phyloP scores from a whole-genome alignment of 1,140 invertebrate genomes.

The Orchestia grillus region DNA sequence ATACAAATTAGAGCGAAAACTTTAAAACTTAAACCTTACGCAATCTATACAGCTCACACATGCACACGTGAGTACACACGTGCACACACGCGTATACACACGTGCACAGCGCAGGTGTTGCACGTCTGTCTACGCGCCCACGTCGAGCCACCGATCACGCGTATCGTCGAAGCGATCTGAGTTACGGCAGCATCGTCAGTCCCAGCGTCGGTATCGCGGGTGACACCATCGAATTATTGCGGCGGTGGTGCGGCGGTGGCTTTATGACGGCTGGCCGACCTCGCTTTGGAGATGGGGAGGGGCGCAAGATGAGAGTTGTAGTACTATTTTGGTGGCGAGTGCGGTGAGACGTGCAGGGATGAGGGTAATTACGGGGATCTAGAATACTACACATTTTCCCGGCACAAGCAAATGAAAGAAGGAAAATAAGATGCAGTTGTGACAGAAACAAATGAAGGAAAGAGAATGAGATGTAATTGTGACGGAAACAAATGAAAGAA shows the following conservation, averaged over 20 bases:
- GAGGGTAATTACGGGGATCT: not conserved
- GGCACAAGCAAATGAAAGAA: not conserved
- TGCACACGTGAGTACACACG: too few species aligned
- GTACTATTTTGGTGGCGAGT: not conserved
- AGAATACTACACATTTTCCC: not conserved
- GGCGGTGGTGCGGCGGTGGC: not conserved
- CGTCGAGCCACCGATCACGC: constrained; percentile 42
- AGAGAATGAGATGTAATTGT: too few species aligned
- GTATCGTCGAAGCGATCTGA: constrained; percentile 36
- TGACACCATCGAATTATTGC: constrained; percentile 32
- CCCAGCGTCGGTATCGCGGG: not conserved
- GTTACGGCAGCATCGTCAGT: constrained; percentile 28
- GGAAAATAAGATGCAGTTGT: too few species aligned
- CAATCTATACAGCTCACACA: too few species aligned
- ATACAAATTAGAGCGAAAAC: too few species aligned
- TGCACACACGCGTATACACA: not conserved
- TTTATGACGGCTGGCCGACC: not conserved
- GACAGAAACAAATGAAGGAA: not conserved
- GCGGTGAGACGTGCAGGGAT: not conserved
- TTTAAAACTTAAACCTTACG: too few species aligned
- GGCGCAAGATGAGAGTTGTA: not conserved
- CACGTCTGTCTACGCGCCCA: not conserved
- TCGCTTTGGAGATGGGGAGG: not conserved
- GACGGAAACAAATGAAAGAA: not conserved
- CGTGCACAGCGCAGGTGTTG: not conserved